Evolutionary conservation across 2,888 invertebrate species (phyloP), one percentile per base, ranked within the genome.

Genomic region (Drosophila meridiana): DNA sequence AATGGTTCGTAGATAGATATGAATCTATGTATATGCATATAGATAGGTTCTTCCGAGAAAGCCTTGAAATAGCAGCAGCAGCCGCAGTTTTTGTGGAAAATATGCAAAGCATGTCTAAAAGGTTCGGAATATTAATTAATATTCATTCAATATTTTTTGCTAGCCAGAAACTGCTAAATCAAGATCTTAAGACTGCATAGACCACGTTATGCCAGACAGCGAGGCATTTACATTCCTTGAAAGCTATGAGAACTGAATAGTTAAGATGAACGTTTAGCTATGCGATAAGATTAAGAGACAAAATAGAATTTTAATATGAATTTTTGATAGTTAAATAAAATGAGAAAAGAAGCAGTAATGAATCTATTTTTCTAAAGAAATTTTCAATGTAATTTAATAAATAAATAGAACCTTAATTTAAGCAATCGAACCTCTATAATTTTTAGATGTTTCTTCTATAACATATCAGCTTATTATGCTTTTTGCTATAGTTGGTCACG

Each of bases 131-230:
- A 52, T 55, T 14, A 55, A 52, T 50, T 48, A n/a, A n/a, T n/a
- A 50, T 32, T 32, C 9, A 5, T 20, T 20, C 20, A 20, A 20
- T 20, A 9, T 28, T 14, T 55, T 52, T 26, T 36, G 53, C 34
- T 53, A 53, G 53, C 7, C 53, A 53, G 32, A 43, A 43, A n/a
- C 14, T 58, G 26, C 14, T 45, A 34, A 45, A 58, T 45, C 58
- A 45, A 36, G 36, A 58, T 58, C 14, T 36, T 5, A 58, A 26
- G 34, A 5, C 1, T 28, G 20, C 11, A 3, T 13, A 34, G 34
- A 52, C n/a, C 34, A 52, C 11, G 11, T 32, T 20, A 11, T 52
- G 34, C 34, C 34, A 50, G 32, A 50, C 50, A 50, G 50, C 50
- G 3, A 36, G 26, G 26, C 34, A 55, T 55, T 55, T 28, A 28